Percentiles rank a stretch among this genome's conserved stretches.
These are phyloP conservation scores for Sinelater perroti DNA, from an alignment of 2,888 invertebrate genomes.

Conservation along the genomic window DNA sequence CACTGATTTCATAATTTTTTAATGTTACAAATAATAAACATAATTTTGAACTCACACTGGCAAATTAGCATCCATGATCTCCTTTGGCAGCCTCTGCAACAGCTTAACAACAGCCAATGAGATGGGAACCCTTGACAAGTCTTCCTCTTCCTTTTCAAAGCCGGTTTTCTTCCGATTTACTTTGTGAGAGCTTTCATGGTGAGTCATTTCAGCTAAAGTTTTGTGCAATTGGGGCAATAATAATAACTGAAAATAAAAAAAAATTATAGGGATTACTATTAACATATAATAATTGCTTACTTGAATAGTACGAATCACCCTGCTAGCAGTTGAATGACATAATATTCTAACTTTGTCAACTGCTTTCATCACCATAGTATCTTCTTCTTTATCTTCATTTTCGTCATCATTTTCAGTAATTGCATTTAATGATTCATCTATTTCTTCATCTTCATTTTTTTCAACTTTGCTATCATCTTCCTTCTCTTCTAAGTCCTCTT, in stretches of 20 bases:
- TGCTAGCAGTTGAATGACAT: constrained; percentile 76
- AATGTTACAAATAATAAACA: background rate
- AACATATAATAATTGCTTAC: constrained; percentile 36
- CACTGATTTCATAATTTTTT: too few relatives aligned
- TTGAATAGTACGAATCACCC: constrained; percentile 68
- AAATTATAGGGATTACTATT: background rate
- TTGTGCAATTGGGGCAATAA: constrained; percentile 84
- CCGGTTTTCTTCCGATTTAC: constrained; percentile 75
- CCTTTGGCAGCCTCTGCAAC: constrained; percentile 83
- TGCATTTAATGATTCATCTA: constrained; percentile 43
- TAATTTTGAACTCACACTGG: constrained; percentile 71
- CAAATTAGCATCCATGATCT: constrained; percentile 77
- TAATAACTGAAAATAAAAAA: constrained; percentile 66
- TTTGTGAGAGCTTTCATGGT: constrained; percentile 80
- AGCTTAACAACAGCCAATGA: constrained; percentile 92
- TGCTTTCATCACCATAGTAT: constrained; percentile 46
- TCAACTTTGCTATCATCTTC: constrained; percentile 45
- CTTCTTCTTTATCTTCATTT: constrained; percentile 45
- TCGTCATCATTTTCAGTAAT: constrained; percentile 49
- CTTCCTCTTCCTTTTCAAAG: constrained; percentile 85
- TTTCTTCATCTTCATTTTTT: constrained; percentile 44
- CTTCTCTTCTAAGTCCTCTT: constrained; percentile 40
- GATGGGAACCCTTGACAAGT: constrained; percentile 89
- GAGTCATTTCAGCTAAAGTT: constrained; percentile 73
- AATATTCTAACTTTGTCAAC: constrained; percentile 65